phyloP scores from a whole-genome alignment of 2,888 invertebrate genomes.

The Ichneumon xanthorius region DNA sequence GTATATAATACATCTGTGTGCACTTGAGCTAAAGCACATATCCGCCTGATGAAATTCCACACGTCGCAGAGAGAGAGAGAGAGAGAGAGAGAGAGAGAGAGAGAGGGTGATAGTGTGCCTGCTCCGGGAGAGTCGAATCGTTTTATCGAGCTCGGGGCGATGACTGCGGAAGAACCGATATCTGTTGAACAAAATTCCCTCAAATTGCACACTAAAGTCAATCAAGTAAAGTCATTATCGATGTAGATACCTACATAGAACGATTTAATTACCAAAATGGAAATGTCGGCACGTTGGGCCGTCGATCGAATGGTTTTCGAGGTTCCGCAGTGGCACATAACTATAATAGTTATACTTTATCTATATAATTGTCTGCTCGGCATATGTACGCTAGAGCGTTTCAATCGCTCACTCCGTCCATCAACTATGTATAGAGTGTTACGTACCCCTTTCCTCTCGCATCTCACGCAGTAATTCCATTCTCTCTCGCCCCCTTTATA shows the following conservation, averaged over 20 bases:
- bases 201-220: no score
- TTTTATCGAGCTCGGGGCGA: slow-evolving; percentile 34
- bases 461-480: background rate
- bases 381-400: slow-evolving; percentile 10
- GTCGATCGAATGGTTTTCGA: slow-evolving; percentile 35
- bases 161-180: no score
- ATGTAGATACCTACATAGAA: slow-evolving; percentile 50
- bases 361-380: slow-evolving; percentile 2
- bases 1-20: background rate
- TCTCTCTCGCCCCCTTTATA: slow-evolving; percentile 31
- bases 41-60: slow-evolving; percentile 65
- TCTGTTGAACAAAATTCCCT: no score
- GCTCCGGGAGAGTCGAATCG: slow-evolving; percentile 52
- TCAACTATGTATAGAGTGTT: slow-evolving; percentile 21
- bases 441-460: background rate
- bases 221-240: slow-evolving; percentile 26
- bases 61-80: slow-evolving; percentile 34
- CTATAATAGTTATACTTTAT: background rate
- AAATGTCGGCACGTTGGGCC: slow-evolving; percentile 79
- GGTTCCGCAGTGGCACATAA: background rate
- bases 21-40: slow-evolving; percentile 47
- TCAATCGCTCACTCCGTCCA: slow-evolving; percentile 34
- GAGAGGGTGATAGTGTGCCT: slow-evolving; percentile 27
- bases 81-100: background rate
- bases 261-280: slow-evolving; percentile 82